These are phyloP conservation scores for Triplophysa rosa DNA, from an alignment of 2,113 vertebrate species.

Conservation along the genomic window DNA sequence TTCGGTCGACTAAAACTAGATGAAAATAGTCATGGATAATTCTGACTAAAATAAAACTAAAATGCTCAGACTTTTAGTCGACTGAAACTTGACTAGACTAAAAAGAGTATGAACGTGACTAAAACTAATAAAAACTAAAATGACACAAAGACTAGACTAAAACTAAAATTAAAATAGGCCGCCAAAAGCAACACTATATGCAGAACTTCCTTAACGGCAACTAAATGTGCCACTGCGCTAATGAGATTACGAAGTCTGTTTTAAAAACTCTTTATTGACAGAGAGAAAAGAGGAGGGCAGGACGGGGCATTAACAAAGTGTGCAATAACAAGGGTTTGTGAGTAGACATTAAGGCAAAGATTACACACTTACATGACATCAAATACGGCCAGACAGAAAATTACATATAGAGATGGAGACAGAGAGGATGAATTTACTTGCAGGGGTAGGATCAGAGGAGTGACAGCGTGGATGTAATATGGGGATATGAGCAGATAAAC, in stretches of 20 bases:
- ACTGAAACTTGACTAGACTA: too few species aligned
- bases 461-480: background rate
- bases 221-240: slow-evolving; percentile 24
- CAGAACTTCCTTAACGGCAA: background rate
- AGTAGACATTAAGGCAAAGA: slow-evolving; percentile 22
- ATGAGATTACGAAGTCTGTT: slow-evolving; percentile 33
- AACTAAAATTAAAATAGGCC: too few species aligned
- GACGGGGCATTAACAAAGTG: slow-evolving; percentile 13
- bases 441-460: background rate
- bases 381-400: background rate
- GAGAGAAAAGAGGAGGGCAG: slow-evolving; percentile 3
- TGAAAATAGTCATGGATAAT: too few species aligned
- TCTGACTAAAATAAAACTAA: too few species aligned
- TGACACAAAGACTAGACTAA: too few species aligned
- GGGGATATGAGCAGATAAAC: slow-evolving; percentile 23
- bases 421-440: background rate
- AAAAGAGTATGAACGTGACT: too few species aligned
- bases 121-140: too few species aligned
- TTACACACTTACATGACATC: slow-evolving; percentile 11
- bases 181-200: too few species aligned
- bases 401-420: slow-evolving; percentile 5
- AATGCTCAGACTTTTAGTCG: too few species aligned
- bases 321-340: slow-evolving; percentile 13
- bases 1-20: too few species aligned
- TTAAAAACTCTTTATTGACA: slow-evolving; percentile 27